A percentile compares a stretch with the other conserved stretches of the same genome.
Conservation (phyloP, 2,888 invertebrate species). For the Boloria euphrosyne region DNA sequence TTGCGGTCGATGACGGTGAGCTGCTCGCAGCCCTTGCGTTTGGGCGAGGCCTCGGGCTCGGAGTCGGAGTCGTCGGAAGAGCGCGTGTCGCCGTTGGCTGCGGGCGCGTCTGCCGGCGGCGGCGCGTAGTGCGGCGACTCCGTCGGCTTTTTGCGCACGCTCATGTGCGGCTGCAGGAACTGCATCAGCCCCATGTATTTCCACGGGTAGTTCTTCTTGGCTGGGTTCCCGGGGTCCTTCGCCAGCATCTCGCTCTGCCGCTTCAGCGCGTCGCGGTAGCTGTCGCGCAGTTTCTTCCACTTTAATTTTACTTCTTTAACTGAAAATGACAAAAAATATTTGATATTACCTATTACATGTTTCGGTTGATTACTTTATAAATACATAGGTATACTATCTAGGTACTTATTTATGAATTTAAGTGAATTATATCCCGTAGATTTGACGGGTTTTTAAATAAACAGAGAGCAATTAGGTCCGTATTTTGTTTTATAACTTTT, state of each 20-base stretch:
- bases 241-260: constrained; percentile 69
- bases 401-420: too few relatives aligned
- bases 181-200: constrained; percentile 73
- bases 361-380: too few relatives aligned
- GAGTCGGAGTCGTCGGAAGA: constrained; percentile 49
- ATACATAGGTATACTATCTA: too few relatives aligned
- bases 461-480: too few relatives aligned
- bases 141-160: constrained; percentile 63
- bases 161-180: constrained; percentile 77
- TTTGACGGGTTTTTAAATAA: too few relatives aligned
- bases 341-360: background rate
- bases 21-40: constrained; percentile 53
- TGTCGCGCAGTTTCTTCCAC: constrained; percentile 76
- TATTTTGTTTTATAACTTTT: too few relatives aligned
- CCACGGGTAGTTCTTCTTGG: constrained; percentile 67
- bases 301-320: constrained; percentile 75
- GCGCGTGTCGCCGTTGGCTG: constrained; percentile 36
- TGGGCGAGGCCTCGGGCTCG: constrained; percentile 50
- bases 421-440: background rate
- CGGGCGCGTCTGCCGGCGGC: constrained; percentile 35
- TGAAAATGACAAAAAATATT: constrained; percentile 46
- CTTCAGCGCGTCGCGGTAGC: constrained; percentile 75
- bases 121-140: constrained; percentile 48
- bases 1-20: constrained; percentile 60
- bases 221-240: constrained; percentile 50